Percentiles rank a stretch among this genome's conserved stretches.
These are phyloP conservation scores for Drosophila fulvimacula DNA, from an alignment of 2,888 invertebrate genomes.

Conservation along the genomic window DNA sequence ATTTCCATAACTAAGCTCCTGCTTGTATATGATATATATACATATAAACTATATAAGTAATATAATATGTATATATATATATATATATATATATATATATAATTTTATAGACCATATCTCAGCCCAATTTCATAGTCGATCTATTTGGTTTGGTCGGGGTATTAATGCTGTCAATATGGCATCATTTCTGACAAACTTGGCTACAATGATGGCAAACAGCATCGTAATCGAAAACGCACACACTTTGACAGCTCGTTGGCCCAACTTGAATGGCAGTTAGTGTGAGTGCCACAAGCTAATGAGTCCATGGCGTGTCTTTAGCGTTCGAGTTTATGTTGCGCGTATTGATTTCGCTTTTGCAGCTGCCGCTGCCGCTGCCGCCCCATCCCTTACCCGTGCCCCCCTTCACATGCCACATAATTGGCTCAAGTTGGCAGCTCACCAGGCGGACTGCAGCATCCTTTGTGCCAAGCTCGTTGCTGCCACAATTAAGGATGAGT, in stretches of 20 bases:
- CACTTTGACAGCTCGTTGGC: conserved; percentile 19
- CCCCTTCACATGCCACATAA: conserved; percentile 43
- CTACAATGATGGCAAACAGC: conserved; percentile 54
- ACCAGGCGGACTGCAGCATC: conserved; percentile 55
- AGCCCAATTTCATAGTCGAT: conserved; percentile 7
- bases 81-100: not conserved
- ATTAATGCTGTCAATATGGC: conserved; percentile 68
- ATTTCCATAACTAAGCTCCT: not conserved
- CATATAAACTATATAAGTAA: no score
- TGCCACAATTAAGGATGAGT: conserved; percentile 40
- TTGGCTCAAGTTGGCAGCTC: conserved; percentile 60
- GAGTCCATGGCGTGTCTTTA: conserved; percentile 80
- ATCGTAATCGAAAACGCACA: conserved; percentile 32
- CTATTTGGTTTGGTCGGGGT: not conserved
- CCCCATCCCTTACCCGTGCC: conserved; percentile 1
- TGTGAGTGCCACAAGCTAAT: conserved; percentile 52
- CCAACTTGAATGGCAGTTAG: conserved; percentile 27
- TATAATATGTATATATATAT: not conserved
- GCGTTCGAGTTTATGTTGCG: conserved; percentile 72
- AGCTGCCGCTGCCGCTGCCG: conserved; percentile 23
- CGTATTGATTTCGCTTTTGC: conserved; percentile 75
- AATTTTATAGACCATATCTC: not conserved
- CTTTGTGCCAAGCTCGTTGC: conserved; percentile 22
- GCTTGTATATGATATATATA: not conserved
- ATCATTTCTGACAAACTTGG: conserved; percentile 72